Evolutionary conservation across 1,140 invertebrate genomes (phyloP).

Genomic region (Papilio polytes): DNA sequence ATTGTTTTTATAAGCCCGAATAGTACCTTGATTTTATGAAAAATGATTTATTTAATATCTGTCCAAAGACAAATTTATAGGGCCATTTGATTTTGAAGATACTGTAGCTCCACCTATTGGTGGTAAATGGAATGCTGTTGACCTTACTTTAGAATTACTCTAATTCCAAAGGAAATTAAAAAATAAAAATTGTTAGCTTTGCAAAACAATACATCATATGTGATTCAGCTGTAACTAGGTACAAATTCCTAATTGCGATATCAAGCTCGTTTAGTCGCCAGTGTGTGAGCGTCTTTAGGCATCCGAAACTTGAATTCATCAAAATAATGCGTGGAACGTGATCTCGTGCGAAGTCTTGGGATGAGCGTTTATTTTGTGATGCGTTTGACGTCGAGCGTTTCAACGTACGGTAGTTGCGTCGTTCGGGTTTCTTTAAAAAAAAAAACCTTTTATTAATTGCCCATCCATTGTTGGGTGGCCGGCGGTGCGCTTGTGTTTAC

Average conservation of each 20-base stretch:
- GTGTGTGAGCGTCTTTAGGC: slow-evolving; percentile 14
- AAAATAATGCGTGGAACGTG: slow-evolving; percentile 76
- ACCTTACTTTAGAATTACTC: too few species aligned
- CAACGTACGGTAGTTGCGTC: slow-evolving; percentile 45
- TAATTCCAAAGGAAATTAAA: not conserved
- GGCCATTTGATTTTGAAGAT: too few species aligned
- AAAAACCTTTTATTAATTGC: slow-evolving; percentile 65
- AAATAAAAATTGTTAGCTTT: not conserved
- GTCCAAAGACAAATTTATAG: too few species aligned
- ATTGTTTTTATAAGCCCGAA: not conserved
- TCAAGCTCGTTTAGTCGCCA: not conserved
- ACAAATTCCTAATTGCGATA: too few species aligned
- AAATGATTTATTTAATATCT: too few species aligned
- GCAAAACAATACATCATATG: not conserved
- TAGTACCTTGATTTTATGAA: too few species aligned
- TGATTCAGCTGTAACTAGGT: not conserved
- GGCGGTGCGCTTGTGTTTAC: slow-evolving; percentile 42
- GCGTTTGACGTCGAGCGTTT: slow-evolving; percentile 54
- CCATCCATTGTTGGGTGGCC: slow-evolving; percentile 59
- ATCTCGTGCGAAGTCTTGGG: slow-evolving; percentile 61
- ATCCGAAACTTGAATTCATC: slow-evolving; percentile 70
- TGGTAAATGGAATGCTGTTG: too few species aligned
- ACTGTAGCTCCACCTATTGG: too few species aligned
- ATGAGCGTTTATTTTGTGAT: slow-evolving; percentile 66
- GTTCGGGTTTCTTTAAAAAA: slow-evolving; percentile 53